These are phyloP conservation scores for Corythornis vintsioides DNA, from an alignment of 2,113 vertebrate genomes.

Conservation along the genomic window DNA sequence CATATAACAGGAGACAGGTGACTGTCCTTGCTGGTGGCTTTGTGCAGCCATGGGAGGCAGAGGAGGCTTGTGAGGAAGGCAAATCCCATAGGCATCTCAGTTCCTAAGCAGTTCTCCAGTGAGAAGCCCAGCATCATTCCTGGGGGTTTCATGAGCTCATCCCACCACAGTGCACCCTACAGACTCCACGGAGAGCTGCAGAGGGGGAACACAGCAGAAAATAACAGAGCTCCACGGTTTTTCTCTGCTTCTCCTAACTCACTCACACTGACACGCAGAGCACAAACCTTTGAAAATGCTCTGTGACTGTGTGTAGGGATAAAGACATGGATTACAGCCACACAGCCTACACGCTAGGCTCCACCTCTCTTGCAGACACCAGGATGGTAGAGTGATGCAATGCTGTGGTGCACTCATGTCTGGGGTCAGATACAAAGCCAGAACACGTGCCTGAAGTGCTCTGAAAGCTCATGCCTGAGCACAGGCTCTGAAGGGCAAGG, in stretches of 20 bases:
- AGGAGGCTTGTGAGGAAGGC: neutral
- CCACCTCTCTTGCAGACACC: neutral
- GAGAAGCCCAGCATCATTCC: neutral
- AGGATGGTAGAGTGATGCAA: neutral
- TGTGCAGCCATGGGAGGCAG: neutral
- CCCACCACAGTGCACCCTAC: neutral
- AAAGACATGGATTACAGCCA: neutral
- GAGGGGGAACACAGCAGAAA: neutral
- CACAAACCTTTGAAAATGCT: neutral
- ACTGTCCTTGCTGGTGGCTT: neutral
- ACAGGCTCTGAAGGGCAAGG: neutral
- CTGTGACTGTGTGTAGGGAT: neutral
- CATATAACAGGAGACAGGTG: neutral
- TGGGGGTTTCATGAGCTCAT: neutral
- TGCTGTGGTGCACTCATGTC: neutral
- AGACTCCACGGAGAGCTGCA: neutral
- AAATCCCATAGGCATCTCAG: neutral
- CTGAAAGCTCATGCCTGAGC: neutral
- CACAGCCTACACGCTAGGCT: neutral
- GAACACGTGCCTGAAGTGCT: neutral
- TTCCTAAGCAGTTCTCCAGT: neutral
- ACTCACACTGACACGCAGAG: rapidly evolving
- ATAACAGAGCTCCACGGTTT: neutral
- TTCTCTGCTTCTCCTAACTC: neutral
- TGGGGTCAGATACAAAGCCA: neutral